Evolutionary conservation across 2,888 invertebrate genomes (phyloP).

Genomic region (Magallana nippona): DNA sequence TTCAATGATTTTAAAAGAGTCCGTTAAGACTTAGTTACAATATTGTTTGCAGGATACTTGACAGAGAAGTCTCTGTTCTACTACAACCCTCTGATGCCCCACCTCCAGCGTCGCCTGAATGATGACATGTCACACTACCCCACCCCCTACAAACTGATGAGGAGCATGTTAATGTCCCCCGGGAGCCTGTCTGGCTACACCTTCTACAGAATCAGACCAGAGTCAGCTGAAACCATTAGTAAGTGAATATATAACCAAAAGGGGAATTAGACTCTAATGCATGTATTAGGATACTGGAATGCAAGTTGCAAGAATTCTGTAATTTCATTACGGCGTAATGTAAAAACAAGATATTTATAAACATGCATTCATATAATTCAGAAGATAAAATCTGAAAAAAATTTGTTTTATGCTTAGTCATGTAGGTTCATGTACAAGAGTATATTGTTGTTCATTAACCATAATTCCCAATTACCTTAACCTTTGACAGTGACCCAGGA

Average conservation of each 20-base stretch:
- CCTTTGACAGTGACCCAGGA: slow-evolving; percentile 47
- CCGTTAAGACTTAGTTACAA: no score
- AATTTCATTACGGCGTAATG: no score
- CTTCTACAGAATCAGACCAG: slow-evolving; percentile 72
- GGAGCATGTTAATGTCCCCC: slow-evolving; percentile 77
- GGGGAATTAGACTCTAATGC: no score
- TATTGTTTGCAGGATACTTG: slow-evolving; percentile 70
- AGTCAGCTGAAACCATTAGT: slow-evolving; percentile 65
- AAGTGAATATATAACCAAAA: slow-evolving; percentile 17
- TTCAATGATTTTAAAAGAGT: no score
- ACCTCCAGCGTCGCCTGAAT: slow-evolving; percentile 73
- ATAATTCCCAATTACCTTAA: neutral
- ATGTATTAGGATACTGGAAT: no score
- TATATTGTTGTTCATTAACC: no score
- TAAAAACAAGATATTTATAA: no score
- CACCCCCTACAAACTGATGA: slow-evolving; percentile 77
- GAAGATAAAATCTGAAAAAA: no score
- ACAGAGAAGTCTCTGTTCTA: slow-evolving; percentile 77
- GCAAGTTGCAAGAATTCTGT: no score
- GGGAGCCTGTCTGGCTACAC: slow-evolving; percentile 77
- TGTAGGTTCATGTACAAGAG: no score
- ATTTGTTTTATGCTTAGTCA: no score
- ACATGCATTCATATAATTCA: no score
- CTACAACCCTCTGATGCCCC: slow-evolving; percentile 73
- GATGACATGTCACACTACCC: slow-evolving; percentile 78